phyloP scores from a whole-genome alignment of 2,888 invertebrate genomes.

The Eupelmus urozonus region DNA sequence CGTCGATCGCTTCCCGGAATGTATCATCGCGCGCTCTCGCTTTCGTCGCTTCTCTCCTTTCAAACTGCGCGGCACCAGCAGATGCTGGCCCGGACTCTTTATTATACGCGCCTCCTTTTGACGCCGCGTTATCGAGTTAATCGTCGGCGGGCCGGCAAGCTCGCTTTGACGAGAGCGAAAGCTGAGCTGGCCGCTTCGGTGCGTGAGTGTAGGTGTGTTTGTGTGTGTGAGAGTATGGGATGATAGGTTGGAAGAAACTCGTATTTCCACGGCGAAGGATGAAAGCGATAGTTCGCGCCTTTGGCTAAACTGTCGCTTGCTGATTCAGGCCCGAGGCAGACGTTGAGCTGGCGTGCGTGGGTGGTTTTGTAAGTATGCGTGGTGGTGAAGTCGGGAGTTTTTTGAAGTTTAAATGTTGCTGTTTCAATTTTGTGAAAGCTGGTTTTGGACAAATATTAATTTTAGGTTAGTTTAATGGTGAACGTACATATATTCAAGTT shows the following conservation, averaged over 20 bases:
- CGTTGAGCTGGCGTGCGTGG: not conserved
- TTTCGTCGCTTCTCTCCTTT: not conserved
- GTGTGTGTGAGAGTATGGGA: no score
- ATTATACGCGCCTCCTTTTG: not conserved
- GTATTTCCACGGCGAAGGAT: not conserved
- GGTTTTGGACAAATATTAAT: no score
- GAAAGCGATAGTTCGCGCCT: conserved; percentile 33
- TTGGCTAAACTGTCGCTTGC: not conserved
- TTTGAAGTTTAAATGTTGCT: no score
- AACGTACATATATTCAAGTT: no score
- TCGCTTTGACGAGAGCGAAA: conserved; percentile 43
- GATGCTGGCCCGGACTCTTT: not conserved
- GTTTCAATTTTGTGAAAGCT: no score
- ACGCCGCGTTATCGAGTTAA: conserved; percentile 24
- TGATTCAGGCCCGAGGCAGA: conserved; percentile 7
- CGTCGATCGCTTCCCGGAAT: conserved; percentile 14
- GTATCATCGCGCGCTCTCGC: not conserved
- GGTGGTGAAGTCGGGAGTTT: not conserved
- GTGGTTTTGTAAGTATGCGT: not conserved
- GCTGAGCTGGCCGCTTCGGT: conserved; percentile 21
- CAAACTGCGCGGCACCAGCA: not conserved
- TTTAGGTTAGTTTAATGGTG: no score
- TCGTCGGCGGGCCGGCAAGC: not conserved
- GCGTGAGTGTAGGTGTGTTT: not conserved
- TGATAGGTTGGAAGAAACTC: not conserved